Evolutionary conservation across 2,797 vertebrate species (phyloP), one percentile per base, ranked within the genome.

Genomic region (Novumbra hubbsi): DNA sequence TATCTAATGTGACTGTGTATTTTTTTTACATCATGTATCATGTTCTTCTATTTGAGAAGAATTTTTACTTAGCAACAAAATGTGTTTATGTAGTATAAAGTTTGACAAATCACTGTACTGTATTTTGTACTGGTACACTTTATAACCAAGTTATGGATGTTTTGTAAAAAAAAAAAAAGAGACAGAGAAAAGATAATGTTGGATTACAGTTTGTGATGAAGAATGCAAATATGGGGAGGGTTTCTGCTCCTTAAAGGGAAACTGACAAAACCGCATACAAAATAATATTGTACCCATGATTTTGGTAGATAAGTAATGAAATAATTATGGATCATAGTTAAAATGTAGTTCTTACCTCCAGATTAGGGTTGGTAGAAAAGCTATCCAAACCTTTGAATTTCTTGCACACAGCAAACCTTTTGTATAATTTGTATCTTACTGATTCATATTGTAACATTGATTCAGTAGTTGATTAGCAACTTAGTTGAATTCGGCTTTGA

Each of bases 111-210:
- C 90, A 81, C 85, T 90, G 91, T 93, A 92, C 90, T 90, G 90
- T 93, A 91, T 93, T 94, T 93, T 94, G 89, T 93, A 93, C 88
- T 85, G 79, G 89, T 92, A 92, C 87, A 88, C 81, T 91, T 91
- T 90, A 81, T 90, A 90, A 83, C 87, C 85, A 88, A 92, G 91
- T 85, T 85, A 81, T 91, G 84, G 75, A 75, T 86, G 76, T 91
- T 86, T 89, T 85, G 75, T 87, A 77, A 88, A 81, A 75, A 45
- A 45, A 45, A 45, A 45, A 38, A 38, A 38, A 38, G 8, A 38
- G 8, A 34, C n/a, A 34, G 41, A 45, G 41, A 6, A 11, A 45
- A 49, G 3, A 3, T 4, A 24, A 2, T 55, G 76, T 76, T 28
- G 28, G 57, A 70, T 84, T 86, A 68, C 45, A 78, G 74, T 84